Evolutionary conservation across 2,888 invertebrate species (phyloP), one percentile per base, ranked within the genome.

Genomic region (Tuberolachnus salignus): DNA sequence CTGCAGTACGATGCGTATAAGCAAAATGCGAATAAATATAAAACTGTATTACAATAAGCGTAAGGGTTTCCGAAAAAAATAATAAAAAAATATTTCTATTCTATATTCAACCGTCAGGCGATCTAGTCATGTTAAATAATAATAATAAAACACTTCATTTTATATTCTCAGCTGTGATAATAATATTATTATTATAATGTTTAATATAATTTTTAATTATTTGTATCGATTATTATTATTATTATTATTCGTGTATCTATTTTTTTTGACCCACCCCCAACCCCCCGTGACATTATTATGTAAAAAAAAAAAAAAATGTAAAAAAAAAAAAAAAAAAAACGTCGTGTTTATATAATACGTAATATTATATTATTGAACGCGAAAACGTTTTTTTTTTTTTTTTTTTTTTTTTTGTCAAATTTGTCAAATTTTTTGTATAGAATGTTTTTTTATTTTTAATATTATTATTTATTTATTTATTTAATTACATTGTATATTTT

Each of bases 351-450:
- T 34, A 34, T 74, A 67, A 34, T 61, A 26, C 16, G 16, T 69
- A 61, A 51, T 59, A 42, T 61, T 59, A 21, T 57, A 57, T 67
- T 64, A 66, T 75, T 57, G 57, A 46, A 66, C 55, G n/a, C 66
- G 10, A 71, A 63, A 44, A 67, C 64, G 14, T 46, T 46, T n/a
- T n/a, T n/a, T n/a, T n/a, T n/a, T n/a, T n/a, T n/a, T n/a, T n/a
- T n/a, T n/a, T n/a, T n/a, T n/a, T n/a, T n/a, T n/a, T n/a, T n/a
- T 75, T 57, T 51, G 61, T 16, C 21, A 19, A 78, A 21, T 78
- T 69, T 55, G 78, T 69, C 67, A 69, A 69, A 78, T 78, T 78
- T n/a, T 78, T 78, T 78, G 78, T 78, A 78, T 78, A 78, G 69
- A 67, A 34, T 19, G 13, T 78, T 78, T 66, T 63, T 69, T 73